A percentile compares a stretch with the other conserved stretches of the same genome.
Evolutionary conservation across 2,797 vertebrate genomes (phyloP).

Genomic region (Taeniopygia guttata): DNA sequence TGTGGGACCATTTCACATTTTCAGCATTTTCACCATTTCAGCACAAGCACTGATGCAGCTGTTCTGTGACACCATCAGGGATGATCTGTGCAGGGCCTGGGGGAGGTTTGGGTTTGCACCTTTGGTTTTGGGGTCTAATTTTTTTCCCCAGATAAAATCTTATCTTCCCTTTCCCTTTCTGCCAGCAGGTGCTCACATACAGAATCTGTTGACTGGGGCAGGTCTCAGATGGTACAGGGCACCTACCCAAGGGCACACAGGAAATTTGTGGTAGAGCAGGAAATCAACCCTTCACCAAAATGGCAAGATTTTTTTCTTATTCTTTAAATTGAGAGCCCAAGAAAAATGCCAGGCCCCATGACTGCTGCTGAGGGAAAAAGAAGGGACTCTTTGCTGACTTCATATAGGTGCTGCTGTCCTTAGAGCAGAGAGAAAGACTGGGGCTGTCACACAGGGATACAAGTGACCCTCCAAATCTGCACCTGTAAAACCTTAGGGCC

Average conservation of each 20-base stretch:
- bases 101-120: not conserved
- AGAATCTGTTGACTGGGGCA: not conserved
- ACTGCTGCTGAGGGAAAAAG: not conserved
- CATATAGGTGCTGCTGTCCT: not conserved
- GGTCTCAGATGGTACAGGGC: not conserved
- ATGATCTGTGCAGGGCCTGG: not conserved
- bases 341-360: fast-evolving
- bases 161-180: not conserved
- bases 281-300: not conserved
- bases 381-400: not conserved
- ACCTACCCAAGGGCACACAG: no score
- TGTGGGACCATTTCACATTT: not conserved
- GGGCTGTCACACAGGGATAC: not conserved
- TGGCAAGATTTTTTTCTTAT: not conserved
- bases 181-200: not conserved
- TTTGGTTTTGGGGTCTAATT: not conserved
- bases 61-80: no score
- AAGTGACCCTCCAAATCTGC: not conserved
- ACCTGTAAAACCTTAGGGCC: fast-evolving
- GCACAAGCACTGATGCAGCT: not conserved
- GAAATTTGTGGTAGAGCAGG: no score
- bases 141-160: not conserved
- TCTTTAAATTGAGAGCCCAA: not conserved
- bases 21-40: no score
- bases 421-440: not conserved